Evolutionary conservation across 1,140 invertebrate species (phyloP).

Genomic region (Dendrolimus punctatus): DNA sequence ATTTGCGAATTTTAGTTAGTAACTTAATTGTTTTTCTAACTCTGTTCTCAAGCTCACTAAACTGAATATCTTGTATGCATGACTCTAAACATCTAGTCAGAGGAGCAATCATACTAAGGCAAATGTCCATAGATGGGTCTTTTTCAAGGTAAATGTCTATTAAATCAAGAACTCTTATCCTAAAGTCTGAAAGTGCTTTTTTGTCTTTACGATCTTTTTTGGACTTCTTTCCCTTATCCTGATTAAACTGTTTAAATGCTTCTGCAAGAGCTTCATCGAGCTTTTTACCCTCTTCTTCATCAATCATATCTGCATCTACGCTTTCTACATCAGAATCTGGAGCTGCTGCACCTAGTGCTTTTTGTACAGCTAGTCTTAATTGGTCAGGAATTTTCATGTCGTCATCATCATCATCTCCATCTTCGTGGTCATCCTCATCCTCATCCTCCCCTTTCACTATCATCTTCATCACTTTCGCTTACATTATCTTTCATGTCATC

Average conservation of each 20-base stretch:
- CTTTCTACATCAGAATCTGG: conserved; percentile 77
- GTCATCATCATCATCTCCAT: conserved; percentile 69
- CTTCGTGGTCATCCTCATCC: conserved; percentile 37
- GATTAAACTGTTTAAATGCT: conserved; percentile 79
- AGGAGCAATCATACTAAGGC: conserved; percentile 78
- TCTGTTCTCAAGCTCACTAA: conserved; percentile 77
- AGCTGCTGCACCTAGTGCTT: conserved; percentile 74
- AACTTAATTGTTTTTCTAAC: conserved; percentile 76
- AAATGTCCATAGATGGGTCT: conserved; percentile 76
- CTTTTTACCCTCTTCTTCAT: conserved; percentile 82
- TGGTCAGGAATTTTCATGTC: conserved; percentile 78
- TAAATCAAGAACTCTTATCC: conserved; percentile 79
- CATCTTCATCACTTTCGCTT: conserved; percentile 38
- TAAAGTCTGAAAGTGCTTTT: conserved; percentile 78
- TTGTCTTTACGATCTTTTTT: conserved; percentile 79
- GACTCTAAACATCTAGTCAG: conserved; percentile 78
- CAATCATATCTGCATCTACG: conserved; percentile 83
- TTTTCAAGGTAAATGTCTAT: conserved; percentile 80
- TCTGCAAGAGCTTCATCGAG: conserved; percentile 79
- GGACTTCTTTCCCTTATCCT: conserved; percentile 72
- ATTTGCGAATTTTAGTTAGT: conserved; percentile 75
- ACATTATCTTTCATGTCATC: conserved; percentile 29
- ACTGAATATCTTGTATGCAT: conserved; percentile 78
- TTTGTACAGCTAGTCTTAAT: conserved; percentile 75
- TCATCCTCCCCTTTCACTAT: conserved; percentile 30